Conservation (phyloP, 1,140 invertebrate species). For the Sweltsa coloradensis region DNA sequence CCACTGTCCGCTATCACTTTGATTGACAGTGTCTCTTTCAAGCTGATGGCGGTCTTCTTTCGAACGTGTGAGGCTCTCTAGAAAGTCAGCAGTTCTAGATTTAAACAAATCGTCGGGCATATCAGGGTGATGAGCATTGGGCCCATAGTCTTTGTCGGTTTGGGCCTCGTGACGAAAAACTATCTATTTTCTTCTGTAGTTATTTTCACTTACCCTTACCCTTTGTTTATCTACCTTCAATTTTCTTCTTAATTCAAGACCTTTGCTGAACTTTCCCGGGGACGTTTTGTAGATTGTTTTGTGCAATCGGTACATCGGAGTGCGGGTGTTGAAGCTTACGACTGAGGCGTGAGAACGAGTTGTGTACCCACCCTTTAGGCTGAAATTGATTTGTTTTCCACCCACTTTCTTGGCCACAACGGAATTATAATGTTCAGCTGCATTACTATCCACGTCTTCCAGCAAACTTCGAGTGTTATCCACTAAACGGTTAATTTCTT, state of each 20-base stretch:
- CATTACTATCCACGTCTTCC: constrained; percentile 27
- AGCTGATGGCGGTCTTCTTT: constrained; percentile 18
- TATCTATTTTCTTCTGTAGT: not conserved
- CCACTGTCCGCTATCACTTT: constrained; percentile 23
- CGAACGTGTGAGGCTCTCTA: constrained; percentile 21
- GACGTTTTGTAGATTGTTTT: constrained; percentile 5
- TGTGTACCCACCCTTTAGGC: constrained; percentile 20
- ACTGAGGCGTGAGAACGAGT: constrained; percentile 21
- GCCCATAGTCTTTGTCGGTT: constrained; percentile 18
- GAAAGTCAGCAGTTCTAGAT: not conserved
- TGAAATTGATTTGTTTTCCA: constrained; percentile 28
- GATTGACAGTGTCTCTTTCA: constrained; percentile 19
- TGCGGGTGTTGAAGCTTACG: constrained; percentile 21
- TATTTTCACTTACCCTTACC: not conserved
- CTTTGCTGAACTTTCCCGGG: not conserved
- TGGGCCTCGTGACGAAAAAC: not conserved
- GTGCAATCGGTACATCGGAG: not conserved
- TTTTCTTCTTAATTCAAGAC: not conserved
- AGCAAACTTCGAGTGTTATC: constrained; percentile 22
- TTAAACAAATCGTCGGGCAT: constrained; percentile 2
- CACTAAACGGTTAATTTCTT: not conserved
- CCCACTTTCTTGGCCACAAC: constrained; percentile 24
- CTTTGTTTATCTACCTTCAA: not conserved
- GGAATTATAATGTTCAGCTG: constrained; percentile 27
- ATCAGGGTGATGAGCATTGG: constrained; percentile 15